Percentiles rank a stretch among this genome's conserved stretches.
Conservation (phyloP, 2,797 vertebrate genomes). For the Garrulus glandarius region DNA sequence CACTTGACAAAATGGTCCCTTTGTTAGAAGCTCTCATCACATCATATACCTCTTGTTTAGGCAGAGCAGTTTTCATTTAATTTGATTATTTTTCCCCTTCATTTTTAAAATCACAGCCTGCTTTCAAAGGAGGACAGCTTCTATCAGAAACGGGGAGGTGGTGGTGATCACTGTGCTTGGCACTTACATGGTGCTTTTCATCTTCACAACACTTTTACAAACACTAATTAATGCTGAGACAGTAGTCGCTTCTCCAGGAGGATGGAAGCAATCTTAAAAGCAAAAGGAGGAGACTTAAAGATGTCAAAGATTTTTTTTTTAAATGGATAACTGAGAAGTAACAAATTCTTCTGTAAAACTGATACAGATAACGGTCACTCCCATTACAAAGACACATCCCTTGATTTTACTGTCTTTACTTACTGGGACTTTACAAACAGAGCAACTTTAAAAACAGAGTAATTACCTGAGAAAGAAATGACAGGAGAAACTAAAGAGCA, state of each 20-base stretch:
- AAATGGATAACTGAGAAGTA: background rate
- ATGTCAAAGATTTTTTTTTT: background rate
- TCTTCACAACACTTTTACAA: conserved; percentile 54
- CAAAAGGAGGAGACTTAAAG: conserved; percentile 24
- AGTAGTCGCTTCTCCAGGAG: conserved; percentile 32
- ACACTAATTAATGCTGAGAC: conserved; percentile 62
- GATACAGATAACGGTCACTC: background rate
- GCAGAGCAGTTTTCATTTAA: background rate
- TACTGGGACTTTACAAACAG: background rate
- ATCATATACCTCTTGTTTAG: background rate
- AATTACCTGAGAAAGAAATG: background rate
- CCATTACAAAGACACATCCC: background rate
- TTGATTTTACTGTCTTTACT: background rate
- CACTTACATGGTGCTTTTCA: conserved; percentile 30
- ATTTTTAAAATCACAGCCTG: conserved; percentile 38
- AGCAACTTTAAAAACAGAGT: background rate
- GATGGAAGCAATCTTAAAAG: conserved; percentile 24
- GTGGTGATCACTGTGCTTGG: conserved; percentile 9
- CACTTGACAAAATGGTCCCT: conserved; percentile 48
- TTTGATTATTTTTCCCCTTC: conserved; percentile 44
- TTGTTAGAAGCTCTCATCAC: conserved; percentile 33
- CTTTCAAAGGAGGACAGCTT: conserved; percentile 27
- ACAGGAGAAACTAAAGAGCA: background rate
- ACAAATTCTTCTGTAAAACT: conserved; percentile 1
- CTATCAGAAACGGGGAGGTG: background rate